A percentile compares a stretch with the other conserved stretches of the same genome.
Evolutionary conservation across 2,797 vertebrate species (phyloP).

Genomic region (Malacoraja senta): DNA sequence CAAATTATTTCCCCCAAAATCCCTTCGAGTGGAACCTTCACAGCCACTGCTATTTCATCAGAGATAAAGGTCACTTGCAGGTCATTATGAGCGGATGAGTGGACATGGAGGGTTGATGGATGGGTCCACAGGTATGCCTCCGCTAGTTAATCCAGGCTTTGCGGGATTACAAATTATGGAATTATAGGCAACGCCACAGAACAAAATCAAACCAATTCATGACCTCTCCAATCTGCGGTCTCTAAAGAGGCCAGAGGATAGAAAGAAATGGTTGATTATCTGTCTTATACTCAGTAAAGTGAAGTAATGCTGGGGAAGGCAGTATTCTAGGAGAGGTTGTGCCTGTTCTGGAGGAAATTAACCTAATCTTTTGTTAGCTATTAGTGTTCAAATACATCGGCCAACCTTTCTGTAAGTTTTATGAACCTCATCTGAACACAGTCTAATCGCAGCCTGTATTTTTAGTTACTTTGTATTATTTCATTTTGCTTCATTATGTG

Average conservation of each 20-base stretch:
- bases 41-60: conserved; percentile 44
- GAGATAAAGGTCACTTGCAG: conserved; percentile 49
- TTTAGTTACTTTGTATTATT: not conserved
- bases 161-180: conserved; percentile 46
- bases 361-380: not conserved
- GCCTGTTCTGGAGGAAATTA: not conserved
- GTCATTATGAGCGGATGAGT: conserved; percentile 49
- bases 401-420: too few relatives aligned
- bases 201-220: conserved; percentile 47
- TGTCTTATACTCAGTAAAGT: not conserved
- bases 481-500: not conserved
- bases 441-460: not conserved
- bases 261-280: not conserved
- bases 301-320: not conserved
- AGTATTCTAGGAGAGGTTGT: not conserved
- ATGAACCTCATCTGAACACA: not conserved
- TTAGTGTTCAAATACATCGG: too few relatives aligned
- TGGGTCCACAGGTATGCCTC: conserved; percentile 44
- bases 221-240: conserved; percentile 42
- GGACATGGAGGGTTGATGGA: conserved; percentile 47
- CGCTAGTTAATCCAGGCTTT: conserved; percentile 47
- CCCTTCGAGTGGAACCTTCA: not conserved
- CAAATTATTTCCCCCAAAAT: not conserved
- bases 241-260: conserved; percentile 38
- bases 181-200: conserved; percentile 51